Evolutionary conservation across 2,797 vertebrate genomes (phyloP).

Genomic region (Chelon auratus): DNA sequence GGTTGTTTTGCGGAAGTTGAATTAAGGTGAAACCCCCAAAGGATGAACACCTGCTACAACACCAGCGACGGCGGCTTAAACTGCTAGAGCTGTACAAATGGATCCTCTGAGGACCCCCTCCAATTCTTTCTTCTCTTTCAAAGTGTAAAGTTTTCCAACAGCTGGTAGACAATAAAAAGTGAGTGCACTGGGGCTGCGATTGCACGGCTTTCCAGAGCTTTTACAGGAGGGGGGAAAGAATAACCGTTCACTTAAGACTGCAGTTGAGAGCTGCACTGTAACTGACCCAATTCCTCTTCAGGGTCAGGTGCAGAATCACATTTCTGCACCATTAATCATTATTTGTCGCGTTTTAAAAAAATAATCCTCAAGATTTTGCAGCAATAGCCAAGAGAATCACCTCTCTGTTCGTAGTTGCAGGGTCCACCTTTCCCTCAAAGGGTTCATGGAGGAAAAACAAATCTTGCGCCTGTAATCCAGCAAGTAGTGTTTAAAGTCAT

Average conservation of each 20-base stretch:
- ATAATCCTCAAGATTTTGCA: not conserved
- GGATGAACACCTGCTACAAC: conserved; percentile 67
- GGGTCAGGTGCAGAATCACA: conserved; percentile 16
- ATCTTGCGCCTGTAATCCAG: not conserved
- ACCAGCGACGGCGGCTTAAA: conserved; percentile 57
- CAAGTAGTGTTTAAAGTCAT: not conserved
- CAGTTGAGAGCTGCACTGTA: conserved; percentile 40
- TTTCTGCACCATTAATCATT: conserved; percentile 8
- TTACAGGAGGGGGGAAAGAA: conserved; percentile 44
- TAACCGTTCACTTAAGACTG: conserved; percentile 55
- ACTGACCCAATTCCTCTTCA: conserved; percentile 50
- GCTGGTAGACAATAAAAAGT: conserved; percentile 78
- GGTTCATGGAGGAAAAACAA: not conserved
- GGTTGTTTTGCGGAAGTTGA: conserved; percentile 47
- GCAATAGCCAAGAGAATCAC: not conserved
- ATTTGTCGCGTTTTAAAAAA: not conserved
- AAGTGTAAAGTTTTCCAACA: conserved; percentile 76
- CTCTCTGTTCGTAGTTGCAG: not conserved
- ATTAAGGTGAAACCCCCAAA: conserved; percentile 57
- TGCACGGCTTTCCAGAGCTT: conserved; percentile 65
- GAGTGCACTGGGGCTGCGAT: conserved; percentile 58
- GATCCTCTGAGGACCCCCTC: conserved; percentile 72
- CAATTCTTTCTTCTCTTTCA: conserved; percentile 64
- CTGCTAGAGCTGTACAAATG: conserved; percentile 75
- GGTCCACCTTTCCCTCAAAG: not conserved